Percentiles rank a stretch among this genome's conserved stretches.
phyloP scores from a whole-genome alignment of 2,888 invertebrate genomes.

The Trachelus tabidus region DNA sequence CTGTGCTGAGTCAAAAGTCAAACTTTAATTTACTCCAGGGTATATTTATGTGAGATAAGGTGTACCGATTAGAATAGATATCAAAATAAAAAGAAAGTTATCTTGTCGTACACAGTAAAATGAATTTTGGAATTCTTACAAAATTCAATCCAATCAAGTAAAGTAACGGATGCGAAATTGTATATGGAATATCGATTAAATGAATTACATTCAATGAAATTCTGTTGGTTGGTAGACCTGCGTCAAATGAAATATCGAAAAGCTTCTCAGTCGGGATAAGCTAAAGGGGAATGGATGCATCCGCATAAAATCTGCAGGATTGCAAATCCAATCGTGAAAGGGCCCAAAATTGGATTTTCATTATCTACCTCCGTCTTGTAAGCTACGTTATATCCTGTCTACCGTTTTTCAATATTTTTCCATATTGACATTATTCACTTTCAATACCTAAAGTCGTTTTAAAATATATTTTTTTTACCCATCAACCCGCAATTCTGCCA shows the following conservation, averaged over 20 bases:
- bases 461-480: not conserved
- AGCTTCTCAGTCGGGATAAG: not conserved
- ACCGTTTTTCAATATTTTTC: not conserved
- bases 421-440: not conserved
- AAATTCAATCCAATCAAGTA: not conserved
- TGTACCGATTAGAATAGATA: not conserved
- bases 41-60: not conserved
- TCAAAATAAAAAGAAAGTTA: not conserved
- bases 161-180: not conserved
- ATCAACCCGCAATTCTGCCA: not conserved
- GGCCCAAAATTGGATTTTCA: not conserved
- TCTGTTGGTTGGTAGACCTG: not conserved
- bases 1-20: not conserved
- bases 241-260: not conserved
- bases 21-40: not conserved
- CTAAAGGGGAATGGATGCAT: not conserved
- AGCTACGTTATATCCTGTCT: not conserved
- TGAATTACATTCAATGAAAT: not conserved
- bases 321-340: not conserved
- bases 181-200: not conserved
- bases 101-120: not conserved
- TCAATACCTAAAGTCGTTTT: not conserved
- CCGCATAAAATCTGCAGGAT: not conserved
- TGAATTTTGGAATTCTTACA: not conserved
- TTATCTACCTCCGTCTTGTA: not conserved